Evolutionary conservation across 23 tunicate genomes (phyloP).

Genomic region (Aplidium turbinatum): DNA sequence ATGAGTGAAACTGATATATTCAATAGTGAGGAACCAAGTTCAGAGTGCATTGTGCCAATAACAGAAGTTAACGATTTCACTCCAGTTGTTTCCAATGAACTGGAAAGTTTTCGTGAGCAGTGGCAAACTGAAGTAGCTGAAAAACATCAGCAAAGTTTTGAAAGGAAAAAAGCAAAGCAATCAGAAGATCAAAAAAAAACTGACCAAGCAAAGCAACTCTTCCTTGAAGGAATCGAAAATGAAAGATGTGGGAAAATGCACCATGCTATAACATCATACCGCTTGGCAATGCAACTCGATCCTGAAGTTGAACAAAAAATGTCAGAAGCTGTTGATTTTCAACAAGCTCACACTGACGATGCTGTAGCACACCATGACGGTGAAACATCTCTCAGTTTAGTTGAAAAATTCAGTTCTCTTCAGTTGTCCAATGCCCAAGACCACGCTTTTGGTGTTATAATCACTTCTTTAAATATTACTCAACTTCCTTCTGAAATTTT

Average conservation of each 20-base stretch:
- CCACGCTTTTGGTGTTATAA: background rate
- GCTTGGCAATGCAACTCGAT: conserved; percentile 44
- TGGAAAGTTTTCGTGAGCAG: conserved; percentile 41
- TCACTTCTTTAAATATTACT: background rate
- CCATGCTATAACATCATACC: conserved; percentile 38
- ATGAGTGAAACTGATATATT: no score
- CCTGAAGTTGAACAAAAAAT: conserved; percentile 52
- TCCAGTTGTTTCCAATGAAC: conserved; percentile 5
- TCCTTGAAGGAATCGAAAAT: conserved; percentile 38
- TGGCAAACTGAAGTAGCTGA: conserved; percentile 56
- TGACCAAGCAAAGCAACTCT: conserved; percentile 31
- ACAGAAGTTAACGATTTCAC: no score
- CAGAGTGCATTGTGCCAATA: no score
- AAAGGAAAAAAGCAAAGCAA: background rate
- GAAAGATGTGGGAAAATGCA: conserved; percentile 53
- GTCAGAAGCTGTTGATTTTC: background rate
- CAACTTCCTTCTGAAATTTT: conserved; percentile 54
- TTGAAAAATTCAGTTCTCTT: conserved; percentile 11
- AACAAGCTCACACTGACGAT: background rate
- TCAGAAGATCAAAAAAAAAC: background rate
- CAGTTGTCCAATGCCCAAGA: background rate
- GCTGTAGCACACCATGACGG: background rate
- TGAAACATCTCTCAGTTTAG: background rate
- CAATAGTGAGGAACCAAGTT: no score
- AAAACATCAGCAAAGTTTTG: conserved; percentile 7